Conservation (phyloP, 92 coral and sea anemone genomes). For the Parazoanthus atlanticus region DNA sequence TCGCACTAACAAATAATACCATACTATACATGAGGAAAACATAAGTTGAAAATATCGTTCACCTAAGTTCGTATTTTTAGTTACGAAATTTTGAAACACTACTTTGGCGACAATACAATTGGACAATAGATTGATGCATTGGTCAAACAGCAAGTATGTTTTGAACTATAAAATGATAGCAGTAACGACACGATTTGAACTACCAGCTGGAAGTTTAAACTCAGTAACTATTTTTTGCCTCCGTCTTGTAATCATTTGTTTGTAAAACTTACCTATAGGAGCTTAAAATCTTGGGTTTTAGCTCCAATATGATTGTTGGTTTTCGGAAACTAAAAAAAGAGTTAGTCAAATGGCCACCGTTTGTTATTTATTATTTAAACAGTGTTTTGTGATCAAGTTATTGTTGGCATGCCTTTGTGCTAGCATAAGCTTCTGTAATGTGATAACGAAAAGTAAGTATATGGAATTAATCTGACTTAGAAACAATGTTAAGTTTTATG, state of each 20-base stretch:
- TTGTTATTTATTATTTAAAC: constrained; percentile 40
- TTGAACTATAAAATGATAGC: background rate
- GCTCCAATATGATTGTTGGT: background rate
- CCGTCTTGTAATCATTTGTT: background rate
- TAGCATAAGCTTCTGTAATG: constrained; percentile 42
- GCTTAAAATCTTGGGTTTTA: background rate
- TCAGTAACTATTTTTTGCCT: no score
- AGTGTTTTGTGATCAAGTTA: constrained; percentile 21
- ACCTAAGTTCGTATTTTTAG: background rate
- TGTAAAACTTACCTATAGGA: constrained; percentile 20
- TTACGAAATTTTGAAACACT: no score
- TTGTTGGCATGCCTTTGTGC: constrained; percentile 36
- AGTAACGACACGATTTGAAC: background rate
- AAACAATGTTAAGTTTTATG: no score
- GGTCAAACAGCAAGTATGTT: background rate
- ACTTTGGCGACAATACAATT: no score
- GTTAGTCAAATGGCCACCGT: constrained; percentile 14
- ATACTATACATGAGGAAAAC: no score
- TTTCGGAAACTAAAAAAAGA: background rate
- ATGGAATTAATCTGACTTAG: background rate
- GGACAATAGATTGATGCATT: no score
- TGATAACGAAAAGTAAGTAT: background rate
- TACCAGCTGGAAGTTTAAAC: background rate
- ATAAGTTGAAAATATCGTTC: background rate
- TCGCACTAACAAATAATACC: background rate